Evolutionary conservation across 2,888 invertebrate species (phyloP).

Genomic region (Caenorhabditis uteleia): DNA sequence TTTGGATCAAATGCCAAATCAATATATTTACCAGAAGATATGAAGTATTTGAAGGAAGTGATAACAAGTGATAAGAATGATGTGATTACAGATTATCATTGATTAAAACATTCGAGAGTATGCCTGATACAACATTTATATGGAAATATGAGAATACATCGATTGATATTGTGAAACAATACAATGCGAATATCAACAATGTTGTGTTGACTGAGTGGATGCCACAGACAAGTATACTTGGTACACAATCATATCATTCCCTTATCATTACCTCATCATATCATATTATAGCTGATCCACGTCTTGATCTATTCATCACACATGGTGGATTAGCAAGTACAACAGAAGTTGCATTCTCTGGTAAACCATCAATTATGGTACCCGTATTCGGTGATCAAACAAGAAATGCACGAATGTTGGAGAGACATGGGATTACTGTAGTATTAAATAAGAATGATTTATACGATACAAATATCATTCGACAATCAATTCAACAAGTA

Average conservation of each 20-base stretch:
- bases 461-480: slow-evolving; percentile 10
- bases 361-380: slow-evolving; percentile 32
- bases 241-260: too few relatives aligned
- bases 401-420: slow-evolving; percentile 34
- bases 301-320: slow-evolving; percentile 40
- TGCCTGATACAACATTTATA: slow-evolving; percentile 47
- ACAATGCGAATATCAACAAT: slow-evolving; percentile 32
- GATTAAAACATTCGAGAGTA: slow-evolving; percentile 20
- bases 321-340: slow-evolving; percentile 45
- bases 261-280: too few relatives aligned
- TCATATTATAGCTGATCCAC: slow-evolving; percentile 39
- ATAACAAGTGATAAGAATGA: background rate
- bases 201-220: slow-evolving; percentile 47
- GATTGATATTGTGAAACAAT: slow-evolving; percentile 17
- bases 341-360: slow-evolving; percentile 38
- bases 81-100: slow-evolving; percentile 33
- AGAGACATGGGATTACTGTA: slow-evolving; percentile 34
- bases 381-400: slow-evolving; percentile 48
- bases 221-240: slow-evolving; percentile 39
- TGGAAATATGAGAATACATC: slow-evolving; percentile 46
- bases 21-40: slow-evolving; percentile 8
- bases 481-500: slow-evolving; percentile 13
- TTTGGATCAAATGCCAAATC: slow-evolving; percentile 32
- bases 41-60: slow-evolving; percentile 10
- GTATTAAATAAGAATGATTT: slow-evolving; percentile 32